phyloP scores from a whole-genome alignment of 1,140 invertebrate genomes.

The Cydia pomonella region DNA sequence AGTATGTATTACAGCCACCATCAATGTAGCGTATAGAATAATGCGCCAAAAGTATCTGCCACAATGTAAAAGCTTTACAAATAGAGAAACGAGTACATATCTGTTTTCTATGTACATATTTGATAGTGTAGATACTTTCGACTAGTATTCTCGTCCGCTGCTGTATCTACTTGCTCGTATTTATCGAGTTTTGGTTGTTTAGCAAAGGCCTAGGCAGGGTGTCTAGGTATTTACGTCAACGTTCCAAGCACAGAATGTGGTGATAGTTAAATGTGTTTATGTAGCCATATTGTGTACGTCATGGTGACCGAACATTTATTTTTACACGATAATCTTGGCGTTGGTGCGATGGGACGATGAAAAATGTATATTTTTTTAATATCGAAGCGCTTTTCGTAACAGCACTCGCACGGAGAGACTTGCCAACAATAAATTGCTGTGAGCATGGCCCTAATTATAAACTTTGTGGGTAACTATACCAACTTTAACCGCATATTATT shows the following conservation, averaged over 20 bases:
- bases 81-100: no score
- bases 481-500: no score
- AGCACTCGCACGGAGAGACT: slow-evolving; percentile 4
- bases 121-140: no score
- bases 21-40: no score
- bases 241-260: slow-evolving; percentile 22
- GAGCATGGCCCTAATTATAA: slow-evolving; percentile 6
- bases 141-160: no score
- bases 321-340: slow-evolving; percentile 42
- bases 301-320: slow-evolving; percentile 45
- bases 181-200: no score
- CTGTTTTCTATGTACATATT: no score
- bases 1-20: no score
- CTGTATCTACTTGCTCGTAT: no score
- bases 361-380: slow-evolving; percentile 40
- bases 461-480: neutral
- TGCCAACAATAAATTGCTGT: slow-evolving; percentile 19
- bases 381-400: slow-evolving; percentile 30
- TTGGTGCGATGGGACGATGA: slow-evolving; percentile 41
- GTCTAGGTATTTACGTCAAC: neutral
- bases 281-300: slow-evolving; percentile 23
- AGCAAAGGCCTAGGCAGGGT: no score
- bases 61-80: no score
- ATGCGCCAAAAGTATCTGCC: no score
- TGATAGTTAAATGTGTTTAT: slow-evolving; percentile 36